These are phyloP conservation scores for Heterodera filipjevi DNA, from an alignment of 2,888 invertebrate genomes.

Conservation along the genomic window DNA sequence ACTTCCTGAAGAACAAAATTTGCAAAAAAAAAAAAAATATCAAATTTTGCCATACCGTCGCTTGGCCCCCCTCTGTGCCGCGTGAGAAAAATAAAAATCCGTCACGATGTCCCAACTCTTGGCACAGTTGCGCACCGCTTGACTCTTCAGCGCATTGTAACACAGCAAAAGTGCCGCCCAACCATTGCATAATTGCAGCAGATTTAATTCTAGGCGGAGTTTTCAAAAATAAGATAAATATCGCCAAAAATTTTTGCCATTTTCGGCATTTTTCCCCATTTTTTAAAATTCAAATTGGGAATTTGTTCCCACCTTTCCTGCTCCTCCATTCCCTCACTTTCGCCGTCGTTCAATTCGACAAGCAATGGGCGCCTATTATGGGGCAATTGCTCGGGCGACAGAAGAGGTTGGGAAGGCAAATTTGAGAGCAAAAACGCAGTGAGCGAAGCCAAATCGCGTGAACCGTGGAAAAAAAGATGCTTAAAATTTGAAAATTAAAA, in stretches of 20 bases:
- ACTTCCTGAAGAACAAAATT: constrained; percentile 21
- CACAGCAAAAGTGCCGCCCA: constrained; percentile 8
- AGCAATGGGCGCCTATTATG: constrained; percentile 66
- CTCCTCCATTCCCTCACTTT: constrained; percentile 46
- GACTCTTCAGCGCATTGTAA: constrained; percentile 11
- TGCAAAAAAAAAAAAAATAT: neutral
- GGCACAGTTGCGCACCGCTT: neutral
- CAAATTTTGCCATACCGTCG: constrained; percentile 12
- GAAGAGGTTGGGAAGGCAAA: constrained; percentile 11
- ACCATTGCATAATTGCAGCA: constrained; percentile 18
- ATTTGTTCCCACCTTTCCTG: constrained; percentile 33
- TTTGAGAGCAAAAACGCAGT: constrained; percentile 73
- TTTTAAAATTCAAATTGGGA: no score
- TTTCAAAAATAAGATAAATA: neutral
- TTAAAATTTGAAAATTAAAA: constrained; percentile 68
- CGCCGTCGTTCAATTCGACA: constrained; percentile 71
- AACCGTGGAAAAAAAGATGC: constrained; percentile 72
- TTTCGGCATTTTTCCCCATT: neutral
- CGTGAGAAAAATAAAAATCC: constrained; percentile 17
- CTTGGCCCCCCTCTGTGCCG: neutral
- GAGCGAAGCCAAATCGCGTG: constrained; percentile 72
- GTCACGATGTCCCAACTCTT: neutral
- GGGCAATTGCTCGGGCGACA: constrained; percentile 7
- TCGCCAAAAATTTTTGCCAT: neutral
- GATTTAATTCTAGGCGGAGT: constrained; percentile 16